A percentile compares a stretch with the other conserved stretches of the same genome.
These are phyloP conservation scores for Regulus satrapa DNA, from an alignment of 2,113 vertebrate species.

Conservation along the genomic window DNA sequence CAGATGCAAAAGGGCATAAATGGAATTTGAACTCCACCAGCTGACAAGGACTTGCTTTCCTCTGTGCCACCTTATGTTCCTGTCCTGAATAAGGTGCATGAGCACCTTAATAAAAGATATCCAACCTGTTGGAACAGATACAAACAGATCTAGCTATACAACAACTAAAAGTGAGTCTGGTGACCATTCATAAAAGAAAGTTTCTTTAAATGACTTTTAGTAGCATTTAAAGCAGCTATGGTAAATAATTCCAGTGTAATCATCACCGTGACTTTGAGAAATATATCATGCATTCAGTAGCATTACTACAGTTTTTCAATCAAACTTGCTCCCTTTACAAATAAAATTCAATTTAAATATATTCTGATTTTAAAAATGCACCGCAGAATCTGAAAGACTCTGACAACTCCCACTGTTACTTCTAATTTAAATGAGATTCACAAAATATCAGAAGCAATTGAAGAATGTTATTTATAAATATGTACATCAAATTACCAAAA, in stretches of 20 bases:
- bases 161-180: background rate
- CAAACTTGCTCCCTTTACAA: background rate
- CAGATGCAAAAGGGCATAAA: background rate
- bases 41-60: constrained; percentile 44
- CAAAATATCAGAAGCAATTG: background rate
- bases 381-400: background rate
- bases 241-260: background rate
- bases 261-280: background rate
- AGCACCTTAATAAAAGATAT: constrained; percentile 78
- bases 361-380: background rate
- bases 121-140: constrained; percentile 67
- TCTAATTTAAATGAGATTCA: background rate
- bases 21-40: background rate
- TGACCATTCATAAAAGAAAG: background rate
- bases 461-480: background rate
- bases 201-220: background rate
- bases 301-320: background rate
- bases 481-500: background rate
- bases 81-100: constrained; percentile 72
- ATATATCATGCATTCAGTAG: background rate
- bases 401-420: background rate
- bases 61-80: constrained; percentile 80
- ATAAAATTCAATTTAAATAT: background rate
- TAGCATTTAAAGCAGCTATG: background rate
- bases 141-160: background rate